A percentile compares a stretch with the other conserved stretches of the same genome.
Evolutionary conservation across 2,797 vertebrate genomes (phyloP).

Genomic region (Lepilemur ruficaudatus): DNA sequence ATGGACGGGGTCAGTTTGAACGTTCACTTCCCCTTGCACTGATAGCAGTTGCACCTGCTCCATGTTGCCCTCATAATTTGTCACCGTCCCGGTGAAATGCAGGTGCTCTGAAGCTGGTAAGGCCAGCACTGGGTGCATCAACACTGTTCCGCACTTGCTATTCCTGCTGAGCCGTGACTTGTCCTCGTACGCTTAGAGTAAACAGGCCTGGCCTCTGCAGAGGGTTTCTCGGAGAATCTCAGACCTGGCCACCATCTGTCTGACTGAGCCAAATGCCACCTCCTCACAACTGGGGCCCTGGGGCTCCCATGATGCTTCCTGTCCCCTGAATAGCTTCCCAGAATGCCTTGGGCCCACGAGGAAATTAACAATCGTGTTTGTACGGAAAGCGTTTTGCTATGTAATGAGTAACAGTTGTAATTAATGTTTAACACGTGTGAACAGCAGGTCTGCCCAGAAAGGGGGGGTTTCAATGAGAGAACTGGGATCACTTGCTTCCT

Average conservation of each 20-base stretch:
- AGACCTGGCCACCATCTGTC: not conserved
- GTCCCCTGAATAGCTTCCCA: conserved; percentile 54
- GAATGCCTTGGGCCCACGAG: conserved; percentile 55
- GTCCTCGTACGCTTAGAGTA: not conserved
- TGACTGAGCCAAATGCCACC: not conserved
- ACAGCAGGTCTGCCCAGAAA: conserved; percentile 64
- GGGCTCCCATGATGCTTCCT: not conserved
- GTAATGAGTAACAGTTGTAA: conserved; percentile 75
- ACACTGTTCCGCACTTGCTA: not conserved
- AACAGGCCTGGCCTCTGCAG: not conserved
- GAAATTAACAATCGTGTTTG: conserved; percentile 68
- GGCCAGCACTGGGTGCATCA: not conserved
- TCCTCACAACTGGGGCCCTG: not conserved
- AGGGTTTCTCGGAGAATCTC: not conserved
- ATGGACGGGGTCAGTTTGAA: not conserved
- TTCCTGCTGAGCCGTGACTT: not conserved
- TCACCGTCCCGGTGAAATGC: accelerated
- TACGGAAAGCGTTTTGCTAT: conserved; percentile 53
- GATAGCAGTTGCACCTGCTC: not conserved
- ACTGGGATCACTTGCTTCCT: conserved; percentile 53
- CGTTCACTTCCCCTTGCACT: not conserved
- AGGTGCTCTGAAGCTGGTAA: not conserved
- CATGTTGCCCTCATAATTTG: not conserved
- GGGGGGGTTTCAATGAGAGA: conserved; percentile 9
- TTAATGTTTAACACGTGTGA: conserved; percentile 79